These are phyloP conservation scores for Tetragonisca angustula DNA, from an alignment of 2,888 invertebrate genomes.

Conservation along the genomic window DNA sequence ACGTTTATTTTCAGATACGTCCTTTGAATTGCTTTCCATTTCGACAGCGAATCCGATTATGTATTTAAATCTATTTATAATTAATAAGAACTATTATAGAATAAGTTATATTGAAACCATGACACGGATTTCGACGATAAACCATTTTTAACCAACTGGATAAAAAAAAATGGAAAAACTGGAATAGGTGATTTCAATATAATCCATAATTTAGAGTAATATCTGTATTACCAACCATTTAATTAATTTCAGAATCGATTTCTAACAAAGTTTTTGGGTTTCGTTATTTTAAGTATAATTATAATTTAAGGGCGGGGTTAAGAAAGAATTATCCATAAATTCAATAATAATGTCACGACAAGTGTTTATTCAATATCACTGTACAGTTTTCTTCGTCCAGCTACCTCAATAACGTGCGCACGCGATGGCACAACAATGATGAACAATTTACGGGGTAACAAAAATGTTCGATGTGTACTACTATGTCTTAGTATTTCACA, in stretches of 20 bases:
- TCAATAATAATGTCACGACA: slow-evolving; percentile 77
- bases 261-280: not conserved
- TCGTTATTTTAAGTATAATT: not conserved
- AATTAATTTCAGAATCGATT: not conserved
- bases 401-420: slow-evolving; percentile 81
- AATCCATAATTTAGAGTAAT: not conserved
- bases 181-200: no score
- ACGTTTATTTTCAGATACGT: slow-evolving; percentile 17
- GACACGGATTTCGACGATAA: no score
- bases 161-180: no score
- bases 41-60: not conserved
- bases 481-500: slow-evolving; percentile 43
- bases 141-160: no score
- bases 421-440: slow-evolving; percentile 82
- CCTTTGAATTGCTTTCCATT: not conserved
- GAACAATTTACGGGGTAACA: slow-evolving; percentile 76
- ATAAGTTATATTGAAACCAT: not conserved
- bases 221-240: not conserved
- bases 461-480: slow-evolving; percentile 69
- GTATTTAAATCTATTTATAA: not conserved
- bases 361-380: slow-evolving; percentile 83
- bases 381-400: slow-evolving; percentile 82
- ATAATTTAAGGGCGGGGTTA: slow-evolving; percentile 20
- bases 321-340: slow-evolving; percentile 10
- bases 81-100: not conserved